A percentile compares a stretch with the other conserved stretches of the same genome.
Evolutionary conservation across 2,113 vertebrate genomes (phyloP).

Genomic region (Hydrochoerus hydrochaeris): DNA sequence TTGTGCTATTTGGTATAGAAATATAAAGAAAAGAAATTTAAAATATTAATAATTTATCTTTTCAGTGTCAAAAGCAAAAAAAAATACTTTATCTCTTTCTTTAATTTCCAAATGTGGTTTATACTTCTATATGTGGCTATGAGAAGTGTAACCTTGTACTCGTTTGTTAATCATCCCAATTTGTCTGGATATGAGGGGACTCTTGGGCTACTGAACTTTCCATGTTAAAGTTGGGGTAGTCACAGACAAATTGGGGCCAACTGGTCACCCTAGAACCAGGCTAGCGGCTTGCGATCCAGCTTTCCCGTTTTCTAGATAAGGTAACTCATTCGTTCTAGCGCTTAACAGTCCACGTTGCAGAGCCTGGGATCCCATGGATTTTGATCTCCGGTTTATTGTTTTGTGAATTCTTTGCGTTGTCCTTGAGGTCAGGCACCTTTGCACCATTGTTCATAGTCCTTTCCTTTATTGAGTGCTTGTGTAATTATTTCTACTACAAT

Average conservation of each 20-base stretch:
- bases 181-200: neutral
- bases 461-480: neutral
- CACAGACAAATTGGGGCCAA: neutral
- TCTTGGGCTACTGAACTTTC: neutral
- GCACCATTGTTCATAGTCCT: neutral
- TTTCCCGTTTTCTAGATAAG: neutral
- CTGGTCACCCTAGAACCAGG: neutral
- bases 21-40: neutral
- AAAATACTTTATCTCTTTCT: neutral
- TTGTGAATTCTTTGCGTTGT: neutral
- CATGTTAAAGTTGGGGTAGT: neutral
- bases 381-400: neutral
- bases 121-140: neutral
- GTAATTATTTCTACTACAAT: neutral
- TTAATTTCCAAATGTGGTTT: neutral
- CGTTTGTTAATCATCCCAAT: neutral
- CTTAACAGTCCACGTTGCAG: neutral
- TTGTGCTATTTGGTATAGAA: neutral
- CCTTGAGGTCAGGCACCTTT: neutral
- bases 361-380: neutral
- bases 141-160: neutral
- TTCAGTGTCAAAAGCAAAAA: neutral
- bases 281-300: neutral
- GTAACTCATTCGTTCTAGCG: neutral
- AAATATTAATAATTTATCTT: neutral